Evolutionary conservation across 2,888 invertebrate species (phyloP).

Genomic region (Nemapogon koenigi): DNA sequence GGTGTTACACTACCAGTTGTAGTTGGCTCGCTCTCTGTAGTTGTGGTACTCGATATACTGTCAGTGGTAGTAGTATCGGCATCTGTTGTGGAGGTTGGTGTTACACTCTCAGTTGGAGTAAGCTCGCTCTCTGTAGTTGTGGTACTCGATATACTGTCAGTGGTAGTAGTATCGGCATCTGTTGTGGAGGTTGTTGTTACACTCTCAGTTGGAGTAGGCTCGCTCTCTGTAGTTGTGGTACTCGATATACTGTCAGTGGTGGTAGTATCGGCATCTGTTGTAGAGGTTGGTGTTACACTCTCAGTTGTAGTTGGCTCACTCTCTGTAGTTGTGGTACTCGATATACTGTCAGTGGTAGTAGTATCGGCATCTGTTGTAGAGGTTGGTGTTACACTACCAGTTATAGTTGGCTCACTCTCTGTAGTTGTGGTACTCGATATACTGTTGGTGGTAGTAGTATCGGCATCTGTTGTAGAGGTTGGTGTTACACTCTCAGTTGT

Average conservation of each 20-base stretch:
- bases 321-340: neutral
- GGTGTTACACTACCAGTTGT: neutral
- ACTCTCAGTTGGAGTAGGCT: constrained; percentile 2
- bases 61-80: neutral
- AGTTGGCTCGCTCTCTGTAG: constrained; percentile 1
- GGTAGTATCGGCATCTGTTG: constrained; percentile 1
- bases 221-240: neutral
- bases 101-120: neutral
- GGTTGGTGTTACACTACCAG: constrained; percentile 9
- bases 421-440: constrained; percentile 5
- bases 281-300: neutral
- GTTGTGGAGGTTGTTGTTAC: neutral
- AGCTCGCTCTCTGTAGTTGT: neutral
- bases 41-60: neutral
- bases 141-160: neutral
- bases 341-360: neutral
- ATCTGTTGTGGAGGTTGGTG: neutral
- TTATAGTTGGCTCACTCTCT: constrained; percentile 6
- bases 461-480: constrained; percentile 3
- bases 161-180: neutral
- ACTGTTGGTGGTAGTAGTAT: constrained; percentile 1
- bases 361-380: constrained; percentile 7
- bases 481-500: constrained; percentile 10
- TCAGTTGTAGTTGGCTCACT: constrained; percentile 1
- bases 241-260: neutral